Evolutionary conservation across 2,888 invertebrate genomes (phyloP).

Genomic region (Ephialtes manifestator): DNA sequence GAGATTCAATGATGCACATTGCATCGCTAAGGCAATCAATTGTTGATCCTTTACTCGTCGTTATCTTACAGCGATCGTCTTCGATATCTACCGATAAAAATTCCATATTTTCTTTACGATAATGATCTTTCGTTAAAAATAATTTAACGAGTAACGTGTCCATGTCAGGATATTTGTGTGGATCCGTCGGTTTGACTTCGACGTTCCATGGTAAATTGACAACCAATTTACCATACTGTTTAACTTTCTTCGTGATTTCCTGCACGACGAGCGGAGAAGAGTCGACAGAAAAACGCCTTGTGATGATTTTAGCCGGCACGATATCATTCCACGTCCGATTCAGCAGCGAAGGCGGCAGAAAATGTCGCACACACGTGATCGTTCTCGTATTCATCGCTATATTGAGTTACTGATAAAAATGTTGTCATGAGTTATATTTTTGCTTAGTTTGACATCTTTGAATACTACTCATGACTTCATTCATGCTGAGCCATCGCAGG

Average conservation of each 20-base stretch:
- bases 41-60: conserved; percentile 9
- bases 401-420: background rate
- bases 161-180: conserved; percentile 73
- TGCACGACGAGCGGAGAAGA: conserved; percentile 41
- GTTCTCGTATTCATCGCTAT: conserved; percentile 42
- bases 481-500: background rate
- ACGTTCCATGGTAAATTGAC: conserved; percentile 73
- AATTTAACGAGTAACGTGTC: conserved; percentile 70
- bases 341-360: conserved; percentile 7
- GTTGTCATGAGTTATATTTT: background rate
- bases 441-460: background rate
- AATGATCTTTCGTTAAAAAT: conserved; percentile 24
- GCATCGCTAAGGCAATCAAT: conserved; percentile 40
- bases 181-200: conserved; percentile 71
- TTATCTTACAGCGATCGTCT: conserved; percentile 65
- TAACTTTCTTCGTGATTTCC: conserved; percentile 66
- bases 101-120: conserved; percentile 23
- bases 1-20: conserved; percentile 68
- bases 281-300: conserved; percentile 14
- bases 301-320: background rate
- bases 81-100: conserved; percentile 61
- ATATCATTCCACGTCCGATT: conserved; percentile 10
- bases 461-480: background rate
- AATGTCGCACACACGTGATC: conserved; percentile 22
- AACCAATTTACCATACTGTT: conserved; percentile 71